Evolutionary conservation across 2,113 vertebrate genomes (phyloP).

Genomic region (Takifugu bimaculatus): DNA sequence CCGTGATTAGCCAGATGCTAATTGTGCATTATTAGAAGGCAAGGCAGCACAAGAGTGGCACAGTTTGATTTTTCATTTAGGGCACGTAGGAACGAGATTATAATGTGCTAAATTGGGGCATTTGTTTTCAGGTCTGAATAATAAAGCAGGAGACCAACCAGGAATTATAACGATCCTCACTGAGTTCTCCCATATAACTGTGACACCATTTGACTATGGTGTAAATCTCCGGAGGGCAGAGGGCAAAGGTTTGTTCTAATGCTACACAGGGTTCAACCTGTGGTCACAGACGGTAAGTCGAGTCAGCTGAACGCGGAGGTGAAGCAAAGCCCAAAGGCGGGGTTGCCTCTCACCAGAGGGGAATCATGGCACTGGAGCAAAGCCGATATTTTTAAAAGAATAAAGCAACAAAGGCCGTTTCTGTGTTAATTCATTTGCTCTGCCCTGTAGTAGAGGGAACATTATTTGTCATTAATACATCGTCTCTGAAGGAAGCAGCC

Average conservation of each 20-base stretch:
- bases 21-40: not conserved
- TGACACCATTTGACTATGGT: conserved; percentile 32
- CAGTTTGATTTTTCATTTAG: not conserved
- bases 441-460: too few species aligned
- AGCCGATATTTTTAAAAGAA: too few species aligned
- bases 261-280: conserved; percentile 42
- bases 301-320: conserved; percentile 57
- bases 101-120: too few species aligned
- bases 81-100: too few species aligned
- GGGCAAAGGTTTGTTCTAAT: conserved; percentile 58
- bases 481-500: too few species aligned
- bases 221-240: conserved; percentile 47
- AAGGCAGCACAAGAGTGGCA: not conserved
- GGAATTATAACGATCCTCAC: not conserved
- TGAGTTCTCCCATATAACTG: conserved; percentile 14
- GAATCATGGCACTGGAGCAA: too few species aligned
- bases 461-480: too few species aligned
- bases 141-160: not conserved
- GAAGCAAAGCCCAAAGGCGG: not conserved
- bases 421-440: too few species aligned
- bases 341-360: not conserved
- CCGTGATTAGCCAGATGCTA: not conserved
- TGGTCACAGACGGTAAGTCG: conserved; percentile 52
- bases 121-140: too few species aligned
- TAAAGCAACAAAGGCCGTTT: too few species aligned